Percentiles rank a stretch among this genome's conserved stretches.
Conservation (phyloP, 2,888 invertebrate species). For the Agonopterix alstromeriana region DNA sequence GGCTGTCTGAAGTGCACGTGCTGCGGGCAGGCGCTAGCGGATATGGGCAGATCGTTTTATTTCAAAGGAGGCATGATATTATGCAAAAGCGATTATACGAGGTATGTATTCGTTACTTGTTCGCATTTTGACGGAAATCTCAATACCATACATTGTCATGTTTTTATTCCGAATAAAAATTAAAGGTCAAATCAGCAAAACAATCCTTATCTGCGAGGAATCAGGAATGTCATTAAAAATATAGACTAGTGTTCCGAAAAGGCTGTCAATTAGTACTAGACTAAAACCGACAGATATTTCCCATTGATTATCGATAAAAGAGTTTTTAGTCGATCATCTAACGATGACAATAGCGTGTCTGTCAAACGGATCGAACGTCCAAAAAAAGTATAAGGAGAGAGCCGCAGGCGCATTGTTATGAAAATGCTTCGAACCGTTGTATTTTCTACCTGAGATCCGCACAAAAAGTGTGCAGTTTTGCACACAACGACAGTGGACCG, state of each 20-base stretch:
- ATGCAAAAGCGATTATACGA: slow-evolving; percentile 96
- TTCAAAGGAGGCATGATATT: slow-evolving; percentile 95
- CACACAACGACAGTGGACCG: slow-evolving; percentile 46
- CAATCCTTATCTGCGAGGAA: too few species aligned
- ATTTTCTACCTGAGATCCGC: slow-evolving; percentile 64
- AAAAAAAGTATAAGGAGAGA: slow-evolving; percentile 66
- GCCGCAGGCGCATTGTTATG: slow-evolving; percentile 73
- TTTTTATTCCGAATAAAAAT: too few species aligned
- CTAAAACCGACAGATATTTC: slow-evolving; percentile 42
- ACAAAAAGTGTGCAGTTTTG: slow-evolving; percentile 65
- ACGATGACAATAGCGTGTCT: slow-evolving; percentile 72
- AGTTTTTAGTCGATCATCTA: slow-evolving; percentile 68
- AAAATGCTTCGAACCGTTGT: slow-evolving; percentile 67
- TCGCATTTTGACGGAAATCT: not conserved
- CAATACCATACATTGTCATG: not conserved
- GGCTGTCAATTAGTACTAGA: not conserved
- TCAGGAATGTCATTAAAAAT: too few species aligned
- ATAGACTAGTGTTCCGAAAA: not conserved
- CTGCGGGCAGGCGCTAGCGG: slow-evolving; percentile 92
- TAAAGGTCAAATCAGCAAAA: too few species aligned
- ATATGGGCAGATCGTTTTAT: slow-evolving; percentile 94
- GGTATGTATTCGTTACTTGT: slow-evolving; percentile 77
- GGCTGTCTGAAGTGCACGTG: slow-evolving; percentile 95
- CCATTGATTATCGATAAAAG: slow-evolving; percentile 60
- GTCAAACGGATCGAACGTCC: slow-evolving; percentile 59